Percentiles rank a stretch among this genome's conserved stretches.
These are phyloP conservation scores for Junonia oenone DNA, from an alignment of 2,888 invertebrate genomes.

Conservation along the genomic window DNA sequence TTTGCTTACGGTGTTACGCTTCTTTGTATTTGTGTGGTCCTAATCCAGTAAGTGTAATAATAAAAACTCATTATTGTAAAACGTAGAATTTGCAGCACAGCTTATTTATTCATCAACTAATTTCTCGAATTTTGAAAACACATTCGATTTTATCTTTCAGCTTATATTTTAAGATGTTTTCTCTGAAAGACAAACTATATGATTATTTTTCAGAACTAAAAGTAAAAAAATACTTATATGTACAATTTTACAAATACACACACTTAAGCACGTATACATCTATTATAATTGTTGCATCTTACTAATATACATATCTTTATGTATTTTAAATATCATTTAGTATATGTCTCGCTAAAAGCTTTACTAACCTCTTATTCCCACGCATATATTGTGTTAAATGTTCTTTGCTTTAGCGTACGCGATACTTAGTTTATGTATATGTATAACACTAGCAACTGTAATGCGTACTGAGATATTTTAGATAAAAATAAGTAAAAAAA, in stretches of 20 bases:
- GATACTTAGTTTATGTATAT: constrained; percentile 44
- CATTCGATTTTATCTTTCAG: constrained; percentile 33
- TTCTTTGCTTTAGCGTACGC: constrained; percentile 66
- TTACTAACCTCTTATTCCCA: constrained; percentile 42
- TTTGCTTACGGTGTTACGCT: constrained; percentile 21
- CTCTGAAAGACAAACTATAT: constrained; percentile 10
- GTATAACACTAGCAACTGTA: constrained; percentile 66
- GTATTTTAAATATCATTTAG: constrained; percentile 26
- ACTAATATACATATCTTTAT: constrained; percentile 12
- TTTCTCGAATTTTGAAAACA: constrained; percentile 53
- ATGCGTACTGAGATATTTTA: constrained; percentile 60
- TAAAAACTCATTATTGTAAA: constrained; percentile 43
- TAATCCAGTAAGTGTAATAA: constrained; percentile 49
- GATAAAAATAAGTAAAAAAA: constrained; percentile 11
- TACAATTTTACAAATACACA: neutral
- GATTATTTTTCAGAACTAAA: neutral
- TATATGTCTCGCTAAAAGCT: constrained; percentile 44
- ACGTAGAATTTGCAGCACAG: constrained; percentile 70
- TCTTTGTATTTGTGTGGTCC: constrained; percentile 53
- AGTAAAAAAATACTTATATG: neutral
- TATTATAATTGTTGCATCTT: neutral
- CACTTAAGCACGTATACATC: neutral
- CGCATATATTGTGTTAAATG: constrained; percentile 34
- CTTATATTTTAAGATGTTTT: constrained; percentile 33
- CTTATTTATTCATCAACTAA: constrained; percentile 71